phyloP scores from a whole-genome alignment of 2,113 vertebrate species.

The Chaetura pelagica region DNA sequence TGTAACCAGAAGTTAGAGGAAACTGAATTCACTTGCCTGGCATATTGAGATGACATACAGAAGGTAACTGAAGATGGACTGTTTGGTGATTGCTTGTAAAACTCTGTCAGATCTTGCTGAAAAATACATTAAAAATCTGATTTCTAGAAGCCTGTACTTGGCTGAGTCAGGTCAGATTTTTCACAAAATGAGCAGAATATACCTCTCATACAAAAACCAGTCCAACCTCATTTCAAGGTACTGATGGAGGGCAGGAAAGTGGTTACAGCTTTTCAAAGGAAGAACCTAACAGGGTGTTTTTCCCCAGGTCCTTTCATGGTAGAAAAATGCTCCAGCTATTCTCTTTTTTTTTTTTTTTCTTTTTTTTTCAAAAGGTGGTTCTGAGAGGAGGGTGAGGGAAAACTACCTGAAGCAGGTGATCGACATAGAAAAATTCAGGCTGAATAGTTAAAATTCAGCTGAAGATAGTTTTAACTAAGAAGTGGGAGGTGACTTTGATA shows the following conservation, averaged over 20 bases:
- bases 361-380: neutral
- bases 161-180: neutral
- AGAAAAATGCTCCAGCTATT: neutral
- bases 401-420: neutral
- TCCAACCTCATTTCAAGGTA: neutral
- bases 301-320: neutral
- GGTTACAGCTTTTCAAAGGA: neutral
- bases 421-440: neutral
- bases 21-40: neutral
- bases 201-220: neutral
- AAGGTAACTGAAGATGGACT: neutral
- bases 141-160: neutral
- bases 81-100: neutral
- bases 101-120: neutral
- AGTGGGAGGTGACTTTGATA: neutral
- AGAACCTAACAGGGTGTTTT: neutral
- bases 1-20: neutral
- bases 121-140: neutral
- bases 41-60: fast-evolving
- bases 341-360: neutral
- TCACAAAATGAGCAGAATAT: neutral
- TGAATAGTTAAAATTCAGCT: neutral
- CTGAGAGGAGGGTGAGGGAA: neutral
- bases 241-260: neutral
- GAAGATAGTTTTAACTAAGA: neutral